Base-by-base conservation (phyloP, 1,140 invertebrate genomes). In the Pseudomyrmex pallidus region DNA sequence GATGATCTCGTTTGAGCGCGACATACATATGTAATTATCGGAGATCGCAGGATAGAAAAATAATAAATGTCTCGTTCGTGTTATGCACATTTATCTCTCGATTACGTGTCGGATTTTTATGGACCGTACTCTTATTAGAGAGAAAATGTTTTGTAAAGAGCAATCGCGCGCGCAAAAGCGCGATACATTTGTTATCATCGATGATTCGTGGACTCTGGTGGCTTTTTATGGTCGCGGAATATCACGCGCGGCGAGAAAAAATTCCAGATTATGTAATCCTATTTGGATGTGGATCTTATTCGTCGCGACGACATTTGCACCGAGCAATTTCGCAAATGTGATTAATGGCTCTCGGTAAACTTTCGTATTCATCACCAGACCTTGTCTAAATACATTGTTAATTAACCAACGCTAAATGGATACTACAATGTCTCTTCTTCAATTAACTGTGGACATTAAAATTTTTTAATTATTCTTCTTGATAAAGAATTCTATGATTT, bases 201-300 rank as follows among this genome's bases (percentile, higher is more conserved):
- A 35, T 20, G 25, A 46, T 13, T 8, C 12, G 56, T 17, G 22
- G 17, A 10, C 20, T 66, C 25, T 13, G n/a, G 57, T n/a, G 52
- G 22, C 63, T 35, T 35, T 35, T 35, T 35, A 35, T 35, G 35
- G 44, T 48, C 46, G n/a, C n/a, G n/a, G 10, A 48, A 2, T 22
- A 17, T 15, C 50, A 35, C 59, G 50, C 12, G 15, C 35, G 10
- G 20, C 2, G 13, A 46, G 56, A 74, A 84, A 80, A 86, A 86
- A 85, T 85, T 56, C 62, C 17, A 10, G 1, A 7, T 86, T 86
- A 85, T 46, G 56, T 54, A 85, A 86, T 54, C 13, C n/a, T 20
- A 84, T 25, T 56, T 52, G 46, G 78, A 46, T 54, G 35, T 17
- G 50, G 66, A 35, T 35, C 57, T 62, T 15, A 68, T 44, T 83